Percentiles rank a stretch among this genome's conserved stretches.
Evolutionary conservation across 2,113 vertebrate genomes (phyloP).

Genomic region (cat (Felis catus)): F.catus_Fca126_mat1.0 CM031420.1:66100001-66100500

Average conservation of each 20-base stretch:
- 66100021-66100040: neutral
- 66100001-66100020: neutral
- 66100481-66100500: neutral
- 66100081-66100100: neutral
- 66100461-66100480: neutral
- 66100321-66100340: neutral
- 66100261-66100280: neutral
- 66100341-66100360: neutral
- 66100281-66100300: neutral
- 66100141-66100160: neutral
- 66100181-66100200: neutral
- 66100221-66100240: neutral
- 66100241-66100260: neutral
- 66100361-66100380: neutral
- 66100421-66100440: neutral
- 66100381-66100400: neutral
- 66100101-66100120: neutral
- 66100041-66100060: neutral
- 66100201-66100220: no score
- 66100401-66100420: neutral
- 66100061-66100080: neutral
- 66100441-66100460: neutral
- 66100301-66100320: neutral
- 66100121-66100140: neutral
- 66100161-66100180: neutral